A percentile compares a stretch with the other conserved stretches of the same genome.
phyloP scores from a whole-genome alignment of 2,888 invertebrate species.

The Lepidochrysops patricia region DNA sequence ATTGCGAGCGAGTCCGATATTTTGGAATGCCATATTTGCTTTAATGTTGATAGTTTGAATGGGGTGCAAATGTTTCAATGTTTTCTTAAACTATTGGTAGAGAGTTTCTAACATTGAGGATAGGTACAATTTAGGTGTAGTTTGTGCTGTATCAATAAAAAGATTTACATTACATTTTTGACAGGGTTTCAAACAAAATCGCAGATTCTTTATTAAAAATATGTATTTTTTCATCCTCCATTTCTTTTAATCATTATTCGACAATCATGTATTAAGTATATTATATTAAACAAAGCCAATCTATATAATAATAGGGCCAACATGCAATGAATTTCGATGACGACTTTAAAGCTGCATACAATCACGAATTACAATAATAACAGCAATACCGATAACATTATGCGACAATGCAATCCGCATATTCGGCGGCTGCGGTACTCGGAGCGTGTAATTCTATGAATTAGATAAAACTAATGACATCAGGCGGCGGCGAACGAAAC shows the following conservation, averaged over 20 bases:
- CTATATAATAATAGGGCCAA: not conserved
- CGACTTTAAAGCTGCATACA: not conserved
- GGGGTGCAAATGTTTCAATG: not conserved
- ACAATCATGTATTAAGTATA: too few species aligned
- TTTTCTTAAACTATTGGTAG: not conserved
- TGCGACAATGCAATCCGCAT: not conserved
- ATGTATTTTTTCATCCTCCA: too few species aligned
- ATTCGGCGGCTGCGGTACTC: not conserved
- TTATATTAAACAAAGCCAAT: not conserved
- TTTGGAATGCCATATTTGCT: slow-evolving; percentile 6
- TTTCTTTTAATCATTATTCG: too few species aligned
- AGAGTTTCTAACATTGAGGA: not conserved
- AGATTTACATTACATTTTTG: too few species aligned
- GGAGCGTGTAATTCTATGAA: slow-evolving; percentile 4
- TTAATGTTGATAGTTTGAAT: not conserved
- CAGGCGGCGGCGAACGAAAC: not conserved
- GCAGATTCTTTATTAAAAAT: not conserved
- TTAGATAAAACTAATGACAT: slow-evolving; percentile 1
- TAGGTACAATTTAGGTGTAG: not conserved
- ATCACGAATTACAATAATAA: slow-evolving; percentile 1
- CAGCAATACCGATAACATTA: slow-evolving; percentile 2
- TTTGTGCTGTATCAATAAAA: too few species aligned
- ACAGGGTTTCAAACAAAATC: too few species aligned
- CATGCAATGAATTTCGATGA: not conserved
- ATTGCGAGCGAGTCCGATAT: not conserved